phyloP scores from a whole-genome alignment of 2,113 vertebrate species.

The Crotalus viridis region DNA sequence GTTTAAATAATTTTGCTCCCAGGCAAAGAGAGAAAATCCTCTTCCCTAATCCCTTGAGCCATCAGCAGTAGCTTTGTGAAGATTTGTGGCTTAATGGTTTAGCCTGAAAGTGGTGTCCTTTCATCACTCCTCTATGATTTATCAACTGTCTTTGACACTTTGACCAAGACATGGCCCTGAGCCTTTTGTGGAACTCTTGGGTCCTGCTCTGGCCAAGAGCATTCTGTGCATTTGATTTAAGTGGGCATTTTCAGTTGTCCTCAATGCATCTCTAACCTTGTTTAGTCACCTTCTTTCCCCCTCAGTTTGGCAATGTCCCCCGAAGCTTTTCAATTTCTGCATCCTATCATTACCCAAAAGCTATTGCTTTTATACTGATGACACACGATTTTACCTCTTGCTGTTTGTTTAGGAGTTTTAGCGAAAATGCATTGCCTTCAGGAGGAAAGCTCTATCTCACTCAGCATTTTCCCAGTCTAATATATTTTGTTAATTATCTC shows the following conservation, averaged over 20 bases:
- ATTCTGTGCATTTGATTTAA: conserved; percentile 33
- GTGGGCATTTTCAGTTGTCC: conserved; percentile 20
- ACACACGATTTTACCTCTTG: conserved; percentile 17
- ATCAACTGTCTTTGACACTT: conserved; percentile 30
- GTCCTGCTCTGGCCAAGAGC: neutral
- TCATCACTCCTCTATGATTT: conserved; percentile 45
- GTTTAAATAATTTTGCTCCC: conserved; percentile 13
- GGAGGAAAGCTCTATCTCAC: conserved; percentile 28
- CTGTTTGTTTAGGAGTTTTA: conserved; percentile 26
- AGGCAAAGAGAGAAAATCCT: conserved; percentile 16
- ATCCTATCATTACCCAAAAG: neutral
- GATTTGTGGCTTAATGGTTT: conserved; percentile 19
- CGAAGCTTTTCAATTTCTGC: conserved; percentile 31
- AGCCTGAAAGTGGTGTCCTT: conserved; percentile 24
- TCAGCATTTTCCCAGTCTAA: conserved; percentile 44
- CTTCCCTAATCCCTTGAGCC: neutral
- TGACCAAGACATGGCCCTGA: conserved; percentile 16
- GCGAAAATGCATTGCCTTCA: conserved; percentile 17
- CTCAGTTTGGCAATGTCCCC: conserved; percentile 4
- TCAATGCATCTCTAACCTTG: conserved; percentile 27
- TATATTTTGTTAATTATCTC: conserved; percentile 54
- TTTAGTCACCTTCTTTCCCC: conserved; percentile 14
- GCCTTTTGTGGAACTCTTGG: conserved; percentile 15
- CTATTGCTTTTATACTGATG: conserved; percentile 20
- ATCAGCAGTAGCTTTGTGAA: conserved; percentile 34